phyloP scores from a whole-genome alignment of 2,113 vertebrate genomes.

The Tachycineta bicolor region DNA sequence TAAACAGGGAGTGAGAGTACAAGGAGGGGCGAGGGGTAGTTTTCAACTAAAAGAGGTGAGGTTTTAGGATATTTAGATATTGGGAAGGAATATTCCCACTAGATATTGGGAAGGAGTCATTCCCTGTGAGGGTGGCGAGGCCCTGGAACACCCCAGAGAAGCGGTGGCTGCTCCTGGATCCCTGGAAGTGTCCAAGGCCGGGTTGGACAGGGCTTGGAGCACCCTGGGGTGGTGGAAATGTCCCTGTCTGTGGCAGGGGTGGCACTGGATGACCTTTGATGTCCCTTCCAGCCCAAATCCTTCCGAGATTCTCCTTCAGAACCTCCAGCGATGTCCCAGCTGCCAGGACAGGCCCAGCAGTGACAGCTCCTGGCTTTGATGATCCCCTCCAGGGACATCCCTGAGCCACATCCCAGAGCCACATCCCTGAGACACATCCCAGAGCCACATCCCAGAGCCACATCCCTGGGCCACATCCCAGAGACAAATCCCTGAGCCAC shows the following conservation, averaged over 20 bases:
- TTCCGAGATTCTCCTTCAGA: background rate
- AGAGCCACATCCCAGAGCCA: no score
- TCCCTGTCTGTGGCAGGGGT: background rate
- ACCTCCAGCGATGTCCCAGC: background rate
- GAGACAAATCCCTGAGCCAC: no score
- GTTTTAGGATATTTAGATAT: background rate
- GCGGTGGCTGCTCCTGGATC: background rate
- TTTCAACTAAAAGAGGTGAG: background rate
- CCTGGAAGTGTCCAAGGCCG: background rate
- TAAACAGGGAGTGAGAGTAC: background rate
- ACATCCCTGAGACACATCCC: no score
- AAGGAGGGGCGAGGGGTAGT: background rate
- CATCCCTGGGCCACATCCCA: no score
- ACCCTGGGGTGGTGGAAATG: accelerated
- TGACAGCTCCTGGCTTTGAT: background rate
- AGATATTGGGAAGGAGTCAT: accelerated
- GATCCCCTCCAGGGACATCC: no score
- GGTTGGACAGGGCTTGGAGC: accelerated
- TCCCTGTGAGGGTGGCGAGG: accelerated
- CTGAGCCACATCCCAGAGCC: no score
- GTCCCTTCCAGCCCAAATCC: background rate
- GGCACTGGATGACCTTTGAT: accelerated
- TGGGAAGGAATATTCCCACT: background rate
- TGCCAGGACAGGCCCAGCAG: no score
- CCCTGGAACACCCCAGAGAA: background rate